Evolutionary conservation across 53 echinoderm and acorn worm genomes (phyloP), one percentile per base, ranked within the genome.

Genomic region (Crossaster papposus): DNA sequence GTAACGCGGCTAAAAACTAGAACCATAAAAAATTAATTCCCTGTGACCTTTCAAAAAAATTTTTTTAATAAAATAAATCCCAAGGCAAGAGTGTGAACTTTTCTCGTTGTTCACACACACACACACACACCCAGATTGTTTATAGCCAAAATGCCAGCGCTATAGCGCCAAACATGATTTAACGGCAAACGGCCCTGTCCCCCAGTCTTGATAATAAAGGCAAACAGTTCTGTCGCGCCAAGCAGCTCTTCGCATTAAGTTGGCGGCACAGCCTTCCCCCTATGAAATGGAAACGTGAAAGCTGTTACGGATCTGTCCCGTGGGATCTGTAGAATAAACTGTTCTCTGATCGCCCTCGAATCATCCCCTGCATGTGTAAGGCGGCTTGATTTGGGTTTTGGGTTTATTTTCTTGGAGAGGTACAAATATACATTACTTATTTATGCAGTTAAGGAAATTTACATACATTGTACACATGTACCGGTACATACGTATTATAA

Each of bases 361-460:
- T 87, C 87, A 77, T 58, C 77, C 63, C 87, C 62, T 58, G 36
- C 17, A 54, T 72, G 77, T 87, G 72, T 85, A 51, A 75, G 51
- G 23, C 20, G 8, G 30, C 14, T 72, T 77, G 77, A 62, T 36
- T 26, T 62, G 36, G 87, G 54, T 23, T 52, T 79, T 51, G 52
- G 22, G 28, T 68, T 68, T 68, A 20, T 68, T 64, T 9, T 64
- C 20, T 64, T 64, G 3, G 8, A 52, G 53, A 52, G 53, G 53
- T 10, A 10, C 8, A 2, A 17, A 14, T 14, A 1, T 11, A 2
- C 0, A 58, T 0, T 14, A 58, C 17, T 2, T 2, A 20, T 13
- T 52, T n/a, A n/a, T n/a, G n/a, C 53, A 52, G 53, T 10, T 52
- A 7, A 52, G 53, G 53, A 13, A 52, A 52, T 13, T 52, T n/a